phyloP scores from a whole-genome alignment of 2,113 vertebrate genomes.

The Dromiciops gliroides region DNA sequence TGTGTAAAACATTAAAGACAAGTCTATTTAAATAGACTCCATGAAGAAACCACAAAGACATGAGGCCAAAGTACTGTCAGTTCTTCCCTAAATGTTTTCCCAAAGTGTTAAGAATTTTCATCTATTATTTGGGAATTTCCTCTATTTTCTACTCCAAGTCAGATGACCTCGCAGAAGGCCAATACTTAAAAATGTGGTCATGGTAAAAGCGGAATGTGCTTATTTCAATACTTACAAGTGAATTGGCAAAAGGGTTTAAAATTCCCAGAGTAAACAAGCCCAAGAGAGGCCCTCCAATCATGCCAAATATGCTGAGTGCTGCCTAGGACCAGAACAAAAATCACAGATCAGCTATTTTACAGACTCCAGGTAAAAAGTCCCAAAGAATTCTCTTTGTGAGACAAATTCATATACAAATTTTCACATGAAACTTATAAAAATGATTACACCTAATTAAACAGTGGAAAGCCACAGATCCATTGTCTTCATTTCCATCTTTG shows the following conservation, averaged over 20 bases:
- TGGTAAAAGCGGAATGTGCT: background rate
- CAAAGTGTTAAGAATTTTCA: no score
- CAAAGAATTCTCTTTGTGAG: background rate
- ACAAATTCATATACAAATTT: background rate
- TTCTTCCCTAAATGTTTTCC: no score
- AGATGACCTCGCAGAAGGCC: no score
- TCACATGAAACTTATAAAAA: background rate
- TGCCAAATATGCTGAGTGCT: conserved; percentile 83
- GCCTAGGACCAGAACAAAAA: conserved; percentile 76
- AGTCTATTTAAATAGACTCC: no score
- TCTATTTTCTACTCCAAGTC: no score
- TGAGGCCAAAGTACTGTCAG: no score
- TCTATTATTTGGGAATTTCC: no score
- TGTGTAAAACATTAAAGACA: no score
- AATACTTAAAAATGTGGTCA: background rate
- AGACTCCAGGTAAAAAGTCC: background rate
- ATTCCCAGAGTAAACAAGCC: conserved; percentile 87
- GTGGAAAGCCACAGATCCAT: background rate
- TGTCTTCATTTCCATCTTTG: background rate
- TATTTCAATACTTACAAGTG: conserved; percentile 77
- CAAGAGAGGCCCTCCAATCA: conserved; percentile 86
- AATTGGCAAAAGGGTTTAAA: conserved; percentile 85
- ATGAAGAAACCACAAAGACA: no score
- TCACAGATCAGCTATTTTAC: background rate
- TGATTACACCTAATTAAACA: background rate